A percentile compares a stretch with the other conserved stretches of the same genome.
phyloP scores from a whole-genome alignment of 2,888 invertebrate species.

The Unio pictorum region DNA sequence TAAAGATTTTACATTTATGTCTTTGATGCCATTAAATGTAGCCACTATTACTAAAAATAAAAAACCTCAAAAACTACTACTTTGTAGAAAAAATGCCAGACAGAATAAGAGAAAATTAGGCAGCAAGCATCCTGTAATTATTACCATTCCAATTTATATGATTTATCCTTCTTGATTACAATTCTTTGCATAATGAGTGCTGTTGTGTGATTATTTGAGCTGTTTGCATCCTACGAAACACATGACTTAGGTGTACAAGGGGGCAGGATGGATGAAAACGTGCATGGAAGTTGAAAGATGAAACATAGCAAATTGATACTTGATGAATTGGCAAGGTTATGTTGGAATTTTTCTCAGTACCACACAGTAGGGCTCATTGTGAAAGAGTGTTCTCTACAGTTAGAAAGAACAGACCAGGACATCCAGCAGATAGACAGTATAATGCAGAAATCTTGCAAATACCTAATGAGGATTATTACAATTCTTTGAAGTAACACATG shows the following conservation, averaged over 20 bases:
- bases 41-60: no score
- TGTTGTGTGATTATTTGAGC: conserved; percentile 10
- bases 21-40: no score
- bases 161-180: conserved; percentile 8
- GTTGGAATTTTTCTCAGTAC: conserved; percentile 29
- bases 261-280: conserved; percentile 21
- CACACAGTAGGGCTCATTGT: conserved; percentile 38
- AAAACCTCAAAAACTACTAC: neutral
- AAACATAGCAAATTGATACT: conserved; percentile 12
- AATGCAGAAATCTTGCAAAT: neutral
- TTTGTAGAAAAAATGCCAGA: no score
- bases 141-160: no score
- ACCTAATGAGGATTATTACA: conserved; percentile 10
- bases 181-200: conserved; percentile 15
- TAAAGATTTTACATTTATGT: no score
- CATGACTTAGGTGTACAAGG: conserved; percentile 7
- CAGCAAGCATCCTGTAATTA: no score
- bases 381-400: conserved; percentile 36
- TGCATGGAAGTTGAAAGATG: conserved; percentile 18
- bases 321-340: conserved; percentile 18
- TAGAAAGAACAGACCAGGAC: conserved; percentile 26
- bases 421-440: neutral
- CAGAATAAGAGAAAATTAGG: no score
- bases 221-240: conserved; percentile 23
- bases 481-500: neutral